Evolutionary conservation across 1,140 invertebrate species (phyloP).

Genomic region (Phymastichus coffea): DNA sequence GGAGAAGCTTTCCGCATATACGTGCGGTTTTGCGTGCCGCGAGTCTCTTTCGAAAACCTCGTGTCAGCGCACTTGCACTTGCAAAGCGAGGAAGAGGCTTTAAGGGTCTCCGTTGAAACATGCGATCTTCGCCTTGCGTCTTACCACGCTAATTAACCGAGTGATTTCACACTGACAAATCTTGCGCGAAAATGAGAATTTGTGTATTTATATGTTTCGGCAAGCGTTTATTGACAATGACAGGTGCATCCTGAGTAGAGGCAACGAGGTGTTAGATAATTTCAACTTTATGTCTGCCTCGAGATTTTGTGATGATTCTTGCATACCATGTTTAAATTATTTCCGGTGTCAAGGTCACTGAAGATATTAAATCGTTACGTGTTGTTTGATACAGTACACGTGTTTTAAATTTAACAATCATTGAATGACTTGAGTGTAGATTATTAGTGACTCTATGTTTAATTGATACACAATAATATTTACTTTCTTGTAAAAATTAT

Average conservation of each 20-base stretch:
- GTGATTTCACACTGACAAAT: conserved; percentile 47
- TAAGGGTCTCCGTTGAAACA: conserved; percentile 28
- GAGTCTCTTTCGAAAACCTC: conserved; percentile 23
- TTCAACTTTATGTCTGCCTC: no score
- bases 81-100: background rate
- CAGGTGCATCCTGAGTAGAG: background rate
- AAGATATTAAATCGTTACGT: background rate
- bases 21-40: conserved; percentile 24
- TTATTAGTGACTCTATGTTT: no score
- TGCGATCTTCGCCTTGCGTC: conserved; percentile 41
- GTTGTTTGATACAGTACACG: no score
- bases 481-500: no score
- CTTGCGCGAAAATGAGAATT: no score
- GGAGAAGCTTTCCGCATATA: background rate
- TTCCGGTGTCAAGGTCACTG: conserved; percentile 12
- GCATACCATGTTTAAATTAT: no score
- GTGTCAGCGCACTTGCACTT: conserved; percentile 18
- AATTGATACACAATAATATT: no score
- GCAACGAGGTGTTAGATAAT: no score
- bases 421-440: no score
- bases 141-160: conserved; percentile 37
- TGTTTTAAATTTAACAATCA: no score
- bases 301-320: background rate
- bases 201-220: conserved; percentile 30
- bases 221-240: background rate